phyloP scores from a whole-genome alignment of 2,888 invertebrate genomes.

The Habrosyne pyritoides region DNA sequence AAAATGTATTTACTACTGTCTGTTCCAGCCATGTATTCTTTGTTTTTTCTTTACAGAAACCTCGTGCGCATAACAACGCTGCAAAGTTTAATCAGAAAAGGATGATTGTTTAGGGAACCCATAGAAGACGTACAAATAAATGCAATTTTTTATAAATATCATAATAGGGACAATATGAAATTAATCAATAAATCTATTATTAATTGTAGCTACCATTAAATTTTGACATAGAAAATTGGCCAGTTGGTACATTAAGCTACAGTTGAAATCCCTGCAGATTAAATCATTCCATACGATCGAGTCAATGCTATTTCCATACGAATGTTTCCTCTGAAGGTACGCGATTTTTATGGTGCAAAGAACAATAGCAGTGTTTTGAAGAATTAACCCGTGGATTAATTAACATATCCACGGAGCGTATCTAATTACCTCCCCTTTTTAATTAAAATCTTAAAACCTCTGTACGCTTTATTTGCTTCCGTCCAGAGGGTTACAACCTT shows the following conservation, averaged over 20 bases:
- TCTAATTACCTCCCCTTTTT: conserved; percentile 78
- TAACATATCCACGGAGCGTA: conserved; percentile 76
- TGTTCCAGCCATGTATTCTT: too few species aligned
- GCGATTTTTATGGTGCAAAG: conserved; percentile 64
- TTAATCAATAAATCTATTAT: neutral
- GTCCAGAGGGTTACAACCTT: conserved; percentile 40
- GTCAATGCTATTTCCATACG: conserved; percentile 33
- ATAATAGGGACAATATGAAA: neutral
- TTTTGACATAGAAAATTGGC: too few species aligned
- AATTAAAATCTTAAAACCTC: conserved; percentile 74
- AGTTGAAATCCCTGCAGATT: neutral
- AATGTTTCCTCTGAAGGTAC: conserved; percentile 40
- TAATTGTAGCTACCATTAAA: too few species aligned
- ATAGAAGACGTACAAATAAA: too few species aligned
- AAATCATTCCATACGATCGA: conserved; percentile 14
- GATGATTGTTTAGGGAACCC: too few species aligned
- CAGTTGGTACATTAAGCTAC: too few species aligned
- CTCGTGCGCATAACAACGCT: too few species aligned
- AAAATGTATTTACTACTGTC: too few species aligned
- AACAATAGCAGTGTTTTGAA: conserved; percentile 78
- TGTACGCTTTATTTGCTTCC: conserved; percentile 71
- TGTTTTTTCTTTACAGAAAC: too few species aligned
- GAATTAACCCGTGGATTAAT: conserved; percentile 79
- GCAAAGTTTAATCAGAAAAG: too few species aligned
- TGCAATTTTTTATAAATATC: neutral